Conservation (phyloP, 1,140 invertebrate genomes). For the Halictus rubicundus region DNA sequence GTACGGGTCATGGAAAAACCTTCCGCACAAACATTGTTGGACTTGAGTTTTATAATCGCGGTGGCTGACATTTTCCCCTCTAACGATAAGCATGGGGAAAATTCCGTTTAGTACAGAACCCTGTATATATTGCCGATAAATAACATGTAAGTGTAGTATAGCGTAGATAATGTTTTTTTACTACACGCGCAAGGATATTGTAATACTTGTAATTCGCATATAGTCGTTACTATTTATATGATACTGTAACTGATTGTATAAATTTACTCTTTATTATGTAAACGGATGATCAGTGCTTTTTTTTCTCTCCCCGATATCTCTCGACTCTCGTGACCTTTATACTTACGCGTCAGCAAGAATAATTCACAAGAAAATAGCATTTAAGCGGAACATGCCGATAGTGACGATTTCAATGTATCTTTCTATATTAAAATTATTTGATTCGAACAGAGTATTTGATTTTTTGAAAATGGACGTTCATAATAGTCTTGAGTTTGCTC, state of each 20-base stretch:
- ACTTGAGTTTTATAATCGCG: constrained; percentile 14
- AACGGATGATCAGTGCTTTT: constrained; percentile 25
- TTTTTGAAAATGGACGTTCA: too few relatives aligned
- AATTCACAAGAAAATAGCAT: too few relatives aligned
- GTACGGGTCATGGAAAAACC: neutral
- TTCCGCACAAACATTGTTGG: neutral
- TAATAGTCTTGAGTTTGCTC: too few relatives aligned
- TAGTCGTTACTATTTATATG: constrained; percentile 62
- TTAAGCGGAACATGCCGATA: too few relatives aligned
- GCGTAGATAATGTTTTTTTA: constrained; percentile 67
- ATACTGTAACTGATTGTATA: constrained; percentile 69
- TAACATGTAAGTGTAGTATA: constrained; percentile 50
- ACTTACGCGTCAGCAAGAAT: neutral
- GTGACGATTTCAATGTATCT: too few relatives aligned
- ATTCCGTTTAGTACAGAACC: constrained; percentile 31
- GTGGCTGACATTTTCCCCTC: neutral
- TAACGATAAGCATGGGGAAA: constrained; percentile 5
- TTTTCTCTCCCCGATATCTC: neutral
- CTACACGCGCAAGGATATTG: constrained; percentile 56
- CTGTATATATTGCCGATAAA: constrained; percentile 66
- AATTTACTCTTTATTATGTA: constrained; percentile 70
- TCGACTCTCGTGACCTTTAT: neutral
- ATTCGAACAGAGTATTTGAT: too few relatives aligned
- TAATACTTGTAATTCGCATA: constrained; percentile 53
- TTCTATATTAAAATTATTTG: too few relatives aligned